Evolutionary conservation across 2,888 invertebrate species (phyloP), one percentile per base, ranked within the genome.

Genomic region (Acholoe squamosa): DNA sequence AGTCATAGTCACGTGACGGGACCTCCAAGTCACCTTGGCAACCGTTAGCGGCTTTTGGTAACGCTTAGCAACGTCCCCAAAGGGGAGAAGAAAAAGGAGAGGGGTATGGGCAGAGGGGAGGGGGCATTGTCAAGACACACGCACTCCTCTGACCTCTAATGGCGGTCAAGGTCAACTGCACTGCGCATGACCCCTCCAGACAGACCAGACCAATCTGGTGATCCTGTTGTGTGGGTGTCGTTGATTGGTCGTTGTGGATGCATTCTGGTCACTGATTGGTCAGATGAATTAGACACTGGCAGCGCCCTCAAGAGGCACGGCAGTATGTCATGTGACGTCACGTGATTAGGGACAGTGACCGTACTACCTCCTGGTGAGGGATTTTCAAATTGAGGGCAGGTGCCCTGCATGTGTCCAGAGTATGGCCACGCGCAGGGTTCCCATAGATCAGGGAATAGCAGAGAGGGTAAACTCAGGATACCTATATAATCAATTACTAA

Each of bases 21-120:
- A 0, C 71, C 61, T 22, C n/a, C n/a, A 1, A n/a, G 61, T n/a
- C 61, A 61, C 71, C 71, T 71, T 71, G 71, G 71, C 71, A 71
- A 71, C 71, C n/a, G 71, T 71, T 71, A 28, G 71, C 71, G 31
- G 25, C 61, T n/a, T n/a, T 61, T 61, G 25, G 61, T n/a, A 61
- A 71, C 71, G 28, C 71, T 71, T 71, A 71, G 71, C 71, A 71
- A 71, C 71, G 71, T 25, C 71, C 71, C 71, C 28, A 71, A 71
- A 71, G 71, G 25, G 28, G n/a, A 67, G n/a, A 16, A 67, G 14
- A 67, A n/a, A 67, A 14, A 54, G 10, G 19, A 54, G 54, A 54
- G 19, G 54, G 10, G 10, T 10, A 54, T 54, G 12, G 10, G 54
- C 54, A n/a, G 61, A n/a, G 28, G 28, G 28, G 28, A 71, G 71